Evolutionary conservation across 2,888 invertebrate species (phyloP).

Genomic region (Phengaris alcon): DNA sequence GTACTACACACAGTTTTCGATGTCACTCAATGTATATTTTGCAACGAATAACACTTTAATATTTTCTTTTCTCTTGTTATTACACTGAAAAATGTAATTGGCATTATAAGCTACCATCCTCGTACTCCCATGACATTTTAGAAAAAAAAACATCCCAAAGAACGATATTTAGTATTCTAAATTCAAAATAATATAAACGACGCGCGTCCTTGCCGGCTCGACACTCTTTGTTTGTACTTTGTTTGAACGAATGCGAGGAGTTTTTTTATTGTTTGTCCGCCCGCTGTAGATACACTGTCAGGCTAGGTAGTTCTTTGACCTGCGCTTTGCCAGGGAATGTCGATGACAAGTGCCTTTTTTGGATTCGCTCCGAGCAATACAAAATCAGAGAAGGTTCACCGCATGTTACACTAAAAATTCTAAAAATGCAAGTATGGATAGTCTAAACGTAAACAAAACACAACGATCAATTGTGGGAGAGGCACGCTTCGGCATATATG

Average conservation of each 20-base stretch:
- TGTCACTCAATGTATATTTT: neutral
- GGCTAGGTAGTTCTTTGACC: constrained; percentile 59
- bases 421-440: neutral
- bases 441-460: too few species aligned
- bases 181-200: constrained; percentile 37
- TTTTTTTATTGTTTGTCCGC: constrained; percentile 58
- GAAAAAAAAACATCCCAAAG: constrained; percentile 28
- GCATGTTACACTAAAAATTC: too few species aligned
- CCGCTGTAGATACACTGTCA: constrained; percentile 51
- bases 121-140: constrained; percentile 49
- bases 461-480: too few species aligned
- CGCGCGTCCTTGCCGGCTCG: constrained; percentile 65
- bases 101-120: constrained; percentile 34
- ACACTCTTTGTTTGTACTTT: constrained; percentile 60
- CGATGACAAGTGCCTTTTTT: constrained; percentile 23
- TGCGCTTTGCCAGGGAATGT: constrained; percentile 35
- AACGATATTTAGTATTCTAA: constrained; percentile 32
- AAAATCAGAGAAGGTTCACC: neutral
- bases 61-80: neutral
- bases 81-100: constrained; percentile 11
- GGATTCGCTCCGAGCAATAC: constrained; percentile 21
- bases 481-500: too few species aligned
- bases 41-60: neutral
- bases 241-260: constrained; percentile 40
- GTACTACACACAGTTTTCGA: constrained; percentile 21